phyloP scores from a whole-genome alignment of 2,113 vertebrate genomes.

The Willisornis vidua region DNA sequence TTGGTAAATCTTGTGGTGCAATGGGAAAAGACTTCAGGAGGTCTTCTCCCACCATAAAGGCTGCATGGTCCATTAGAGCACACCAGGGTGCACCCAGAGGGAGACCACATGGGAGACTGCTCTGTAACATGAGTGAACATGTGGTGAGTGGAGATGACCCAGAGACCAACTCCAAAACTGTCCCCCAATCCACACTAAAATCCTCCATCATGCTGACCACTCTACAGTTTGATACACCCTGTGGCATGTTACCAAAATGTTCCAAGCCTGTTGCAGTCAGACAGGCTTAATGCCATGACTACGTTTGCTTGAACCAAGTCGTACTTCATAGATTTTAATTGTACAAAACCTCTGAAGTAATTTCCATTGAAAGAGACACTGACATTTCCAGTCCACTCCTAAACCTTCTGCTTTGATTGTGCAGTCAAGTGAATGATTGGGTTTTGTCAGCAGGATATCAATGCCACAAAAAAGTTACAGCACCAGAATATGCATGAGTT shows the following conservation, averaged over 20 bases:
- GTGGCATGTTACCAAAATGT: fast-evolving
- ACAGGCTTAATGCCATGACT: neutral
- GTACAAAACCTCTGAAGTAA: neutral
- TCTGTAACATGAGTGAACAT: fast-evolving
- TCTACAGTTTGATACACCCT: neutral
- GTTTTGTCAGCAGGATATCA: neutral
- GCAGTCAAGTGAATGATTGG: neutral
- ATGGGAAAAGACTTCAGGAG: neutral
- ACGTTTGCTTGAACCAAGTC: neutral
- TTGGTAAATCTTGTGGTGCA: neutral
- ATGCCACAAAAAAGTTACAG: neutral
- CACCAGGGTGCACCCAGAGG: neutral
- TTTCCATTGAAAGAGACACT: neutral
- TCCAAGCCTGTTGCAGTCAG: neutral
- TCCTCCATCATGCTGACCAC: fast-evolving
- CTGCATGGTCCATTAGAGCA: neutral
- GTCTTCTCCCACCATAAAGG: neutral
- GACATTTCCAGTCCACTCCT: neutral
- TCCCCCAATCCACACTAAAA: neutral
- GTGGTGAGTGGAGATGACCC: neutral
- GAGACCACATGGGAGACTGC: neutral
- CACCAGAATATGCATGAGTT: neutral
- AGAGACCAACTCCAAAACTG: neutral
- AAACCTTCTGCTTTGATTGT: neutral
- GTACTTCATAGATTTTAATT: neutral